phyloP scores from a whole-genome alignment of 2,888 invertebrate genomes.

The Hydrotaea diabolus region DNA sequence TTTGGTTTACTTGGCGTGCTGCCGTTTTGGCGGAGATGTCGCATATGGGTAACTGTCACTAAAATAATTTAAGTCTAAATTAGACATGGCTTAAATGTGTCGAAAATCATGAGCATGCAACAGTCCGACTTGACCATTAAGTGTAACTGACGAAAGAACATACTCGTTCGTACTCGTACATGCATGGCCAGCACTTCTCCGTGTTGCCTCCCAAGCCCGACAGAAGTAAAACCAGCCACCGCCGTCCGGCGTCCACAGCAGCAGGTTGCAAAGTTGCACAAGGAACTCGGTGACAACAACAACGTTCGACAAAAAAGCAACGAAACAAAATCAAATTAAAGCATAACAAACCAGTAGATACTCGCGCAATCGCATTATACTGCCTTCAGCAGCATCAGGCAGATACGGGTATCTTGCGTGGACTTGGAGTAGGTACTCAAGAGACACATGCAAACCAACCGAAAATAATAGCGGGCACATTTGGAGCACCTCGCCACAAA shows the following conservation, averaged over 20 bases:
- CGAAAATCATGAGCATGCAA: constrained; percentile 68
- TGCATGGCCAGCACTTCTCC: background rate
- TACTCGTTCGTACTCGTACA: constrained; percentile 3
- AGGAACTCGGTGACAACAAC: constrained; percentile 33
- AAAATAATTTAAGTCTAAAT: constrained; percentile 68
- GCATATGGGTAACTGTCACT: constrained; percentile 67
- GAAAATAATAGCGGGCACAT: constrained; percentile 40
- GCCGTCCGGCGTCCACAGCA: background rate
- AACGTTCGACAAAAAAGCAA: too few species aligned
- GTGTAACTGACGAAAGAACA: constrained; percentile 67
- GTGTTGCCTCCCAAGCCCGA: background rate
- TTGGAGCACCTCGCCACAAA: constrained; percentile 43
- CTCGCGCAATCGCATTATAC: background rate
- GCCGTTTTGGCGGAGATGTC: constrained; percentile 49
- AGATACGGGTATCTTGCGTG: background rate
- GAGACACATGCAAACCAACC: constrained; percentile 31
- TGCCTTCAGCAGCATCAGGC: constrained; percentile 15
- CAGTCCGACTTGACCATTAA: constrained; percentile 66
- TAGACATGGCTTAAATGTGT: constrained; percentile 68
- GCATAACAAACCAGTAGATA: constrained; percentile 63
- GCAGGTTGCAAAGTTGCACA: constrained; percentile 54
- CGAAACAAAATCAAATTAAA: constrained; percentile 58
- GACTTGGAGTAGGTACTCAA: background rate
- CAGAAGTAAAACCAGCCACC: constrained; percentile 10
- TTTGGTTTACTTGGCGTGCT: background rate